A percentile compares a stretch with the other conserved stretches of the same genome.
These are phyloP conservation scores for Drosophila quinaria DNA, from an alignment of 2,888 invertebrate genomes.

Conservation along the genomic window DNA sequence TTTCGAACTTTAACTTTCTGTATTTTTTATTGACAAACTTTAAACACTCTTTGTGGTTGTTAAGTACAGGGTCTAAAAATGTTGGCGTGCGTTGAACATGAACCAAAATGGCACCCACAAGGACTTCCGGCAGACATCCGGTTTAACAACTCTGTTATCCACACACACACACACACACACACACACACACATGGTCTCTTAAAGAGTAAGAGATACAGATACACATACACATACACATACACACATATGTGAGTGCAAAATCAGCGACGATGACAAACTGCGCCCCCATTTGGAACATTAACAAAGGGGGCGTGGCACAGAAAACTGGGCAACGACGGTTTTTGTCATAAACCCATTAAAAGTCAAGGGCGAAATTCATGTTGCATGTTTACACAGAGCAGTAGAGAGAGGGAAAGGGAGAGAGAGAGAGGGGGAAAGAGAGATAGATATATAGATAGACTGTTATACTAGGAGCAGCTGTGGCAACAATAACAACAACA, in stretches of 20 bases:
- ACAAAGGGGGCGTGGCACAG: slow-evolving; percentile 26
- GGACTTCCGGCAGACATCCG: slow-evolving; percentile 77
- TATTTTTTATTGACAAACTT: neutral
- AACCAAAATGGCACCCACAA: slow-evolving; percentile 79
- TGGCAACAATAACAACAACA: slow-evolving; percentile 42
- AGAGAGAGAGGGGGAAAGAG: slow-evolving; percentile 17
- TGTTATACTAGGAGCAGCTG: slow-evolving; percentile 34
- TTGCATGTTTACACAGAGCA: slow-evolving; percentile 72
- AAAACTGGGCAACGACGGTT: slow-evolving; percentile 51
- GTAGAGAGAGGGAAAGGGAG: slow-evolving; percentile 24
- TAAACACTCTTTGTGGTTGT: neutral
- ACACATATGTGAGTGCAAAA: slow-evolving; percentile 35
- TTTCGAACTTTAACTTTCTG: too few relatives aligned
- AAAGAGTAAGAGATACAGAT: neutral
- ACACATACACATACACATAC: slow-evolving; percentile 7
- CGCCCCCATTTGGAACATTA: slow-evolving; percentile 61
- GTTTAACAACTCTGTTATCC: slow-evolving; percentile 74
- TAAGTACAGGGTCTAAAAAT: neutral
- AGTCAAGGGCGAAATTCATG: slow-evolving; percentile 82
- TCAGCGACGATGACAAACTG: slow-evolving; percentile 50
- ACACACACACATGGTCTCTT: slow-evolving; percentile 15
- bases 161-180: slow-evolving; percentile 32
- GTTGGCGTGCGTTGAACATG: slow-evolving; percentile 55
- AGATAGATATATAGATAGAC: slow-evolving; percentile 21
- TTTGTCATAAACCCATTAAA: slow-evolving; percentile 82